phyloP scores from a whole-genome alignment of 2,888 invertebrate species.

The Taphrorychus bicolor region DNA sequence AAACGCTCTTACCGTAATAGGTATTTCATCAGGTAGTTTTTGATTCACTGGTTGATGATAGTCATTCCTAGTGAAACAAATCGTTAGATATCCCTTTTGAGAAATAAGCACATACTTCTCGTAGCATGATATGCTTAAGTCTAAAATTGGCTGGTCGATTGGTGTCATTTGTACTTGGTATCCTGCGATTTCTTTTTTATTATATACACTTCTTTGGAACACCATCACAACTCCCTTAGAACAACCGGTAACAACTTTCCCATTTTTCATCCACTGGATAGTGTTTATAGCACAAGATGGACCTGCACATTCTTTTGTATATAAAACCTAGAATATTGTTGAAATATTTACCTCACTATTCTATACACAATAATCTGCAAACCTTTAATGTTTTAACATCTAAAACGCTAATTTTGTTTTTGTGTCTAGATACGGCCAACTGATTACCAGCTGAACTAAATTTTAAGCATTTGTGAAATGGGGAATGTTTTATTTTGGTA shows the following conservation, averaged over 20 bases:
- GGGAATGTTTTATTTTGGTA: conserved; percentile 16
- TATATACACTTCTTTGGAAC: not conserved
- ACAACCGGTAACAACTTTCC: conserved; percentile 45
- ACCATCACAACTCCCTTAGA: conserved; percentile 42
- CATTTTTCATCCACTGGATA: conserved; percentile 41
- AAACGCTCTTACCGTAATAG: no score
- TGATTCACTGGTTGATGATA: no score
- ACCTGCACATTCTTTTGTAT: conserved; percentile 24
- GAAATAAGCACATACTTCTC: no score
- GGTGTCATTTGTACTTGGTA: no score
- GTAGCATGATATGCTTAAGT: no score
- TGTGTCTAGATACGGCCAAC: conserved; percentile 37
- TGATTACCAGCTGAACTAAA: conserved; percentile 43
- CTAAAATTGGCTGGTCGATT: no score
- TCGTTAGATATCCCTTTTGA: no score
- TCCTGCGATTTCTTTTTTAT: no score
- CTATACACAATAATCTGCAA: no score
- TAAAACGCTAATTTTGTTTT: conserved; percentile 35
- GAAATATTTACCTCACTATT: no score
- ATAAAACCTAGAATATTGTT: conserved; percentile 23
- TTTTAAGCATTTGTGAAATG: conserved; percentile 42
- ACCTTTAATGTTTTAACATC: conserved; percentile 40
- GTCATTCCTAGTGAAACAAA: no score
- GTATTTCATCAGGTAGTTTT: no score
- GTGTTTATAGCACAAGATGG: conserved; percentile 35